Percentiles rank a stretch among this genome's conserved stretches.
Conservation (phyloP, 2,797 vertebrate species). For the Lepilemur ruficaudatus region DNA sequence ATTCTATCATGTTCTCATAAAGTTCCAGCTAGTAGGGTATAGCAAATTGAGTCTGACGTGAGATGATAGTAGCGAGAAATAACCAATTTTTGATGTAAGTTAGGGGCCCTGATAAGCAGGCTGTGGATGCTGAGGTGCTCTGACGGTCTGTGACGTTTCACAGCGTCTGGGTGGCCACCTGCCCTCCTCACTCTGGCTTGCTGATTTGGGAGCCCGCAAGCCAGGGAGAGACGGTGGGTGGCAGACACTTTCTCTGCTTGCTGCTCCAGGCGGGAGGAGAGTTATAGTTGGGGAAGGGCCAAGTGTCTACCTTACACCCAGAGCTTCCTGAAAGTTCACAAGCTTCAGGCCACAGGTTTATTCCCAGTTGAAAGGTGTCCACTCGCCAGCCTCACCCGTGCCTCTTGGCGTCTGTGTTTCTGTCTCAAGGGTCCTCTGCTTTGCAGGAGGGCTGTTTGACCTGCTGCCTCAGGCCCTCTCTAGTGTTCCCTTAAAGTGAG, state of each 20-base stretch:
- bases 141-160: no score
- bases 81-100: neutral
- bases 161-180: neutral
- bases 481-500: neutral
- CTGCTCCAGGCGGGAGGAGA: neutral
- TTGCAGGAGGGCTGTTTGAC: neutral
- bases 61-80: neutral
- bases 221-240: neutral
- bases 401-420: neutral
- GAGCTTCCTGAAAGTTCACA: neutral
- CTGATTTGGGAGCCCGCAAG: neutral
- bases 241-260: neutral
- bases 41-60: constrained; percentile 13
- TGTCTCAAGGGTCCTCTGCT: neutral
- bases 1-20: constrained; percentile 67
- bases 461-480: neutral
- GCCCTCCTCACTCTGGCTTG: neutral
- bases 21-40: constrained; percentile 11
- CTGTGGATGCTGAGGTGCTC: neutral
- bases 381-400: neutral
- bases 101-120: neutral
- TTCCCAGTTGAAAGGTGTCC: neutral
- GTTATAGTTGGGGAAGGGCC: neutral
- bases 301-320: neutral
- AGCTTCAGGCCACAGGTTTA: neutral